Conservation (phyloP, 2,888 invertebrate species). For the Epistrophella euchroma region DNA sequence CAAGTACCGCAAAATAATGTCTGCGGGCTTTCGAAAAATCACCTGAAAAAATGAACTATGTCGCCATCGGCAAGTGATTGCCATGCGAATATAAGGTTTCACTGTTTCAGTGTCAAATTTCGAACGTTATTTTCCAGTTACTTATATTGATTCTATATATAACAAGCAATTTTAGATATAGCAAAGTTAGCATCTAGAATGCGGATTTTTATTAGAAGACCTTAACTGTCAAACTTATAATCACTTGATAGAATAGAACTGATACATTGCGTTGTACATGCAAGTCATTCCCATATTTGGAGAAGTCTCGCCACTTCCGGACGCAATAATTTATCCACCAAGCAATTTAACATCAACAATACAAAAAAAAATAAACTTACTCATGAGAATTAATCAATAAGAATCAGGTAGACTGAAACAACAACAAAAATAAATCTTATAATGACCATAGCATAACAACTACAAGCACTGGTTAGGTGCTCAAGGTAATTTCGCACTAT, state of each 20-base stretch:
- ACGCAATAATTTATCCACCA: constrained; percentile 49
- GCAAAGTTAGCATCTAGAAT: constrained; percentile 14
- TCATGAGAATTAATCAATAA: constrained; percentile 45
- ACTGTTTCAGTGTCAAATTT: constrained; percentile 65
- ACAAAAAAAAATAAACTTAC: constrained; percentile 18
- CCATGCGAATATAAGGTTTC: constrained; percentile 59
- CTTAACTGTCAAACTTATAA: constrained; percentile 40
- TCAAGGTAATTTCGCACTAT: constrained; percentile 59
- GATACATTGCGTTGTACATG: background rate
- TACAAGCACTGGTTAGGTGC: constrained; percentile 41
- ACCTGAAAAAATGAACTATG: constrained; percentile 61
- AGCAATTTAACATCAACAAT: background rate
- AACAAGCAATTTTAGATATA: constrained; percentile 28
- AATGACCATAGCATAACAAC: constrained; percentile 53
- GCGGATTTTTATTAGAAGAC: constrained; percentile 30
- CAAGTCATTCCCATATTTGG: constrained; percentile 39
- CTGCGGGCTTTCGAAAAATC: constrained; percentile 66
- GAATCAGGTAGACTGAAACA: constrained; percentile 31
- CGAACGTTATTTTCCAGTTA: constrained; percentile 31
- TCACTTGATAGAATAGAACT: constrained; percentile 9
- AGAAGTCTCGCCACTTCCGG: constrained; percentile 54
- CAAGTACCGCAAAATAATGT: constrained; percentile 60
- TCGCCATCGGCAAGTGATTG: constrained; percentile 33
- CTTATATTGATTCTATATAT: constrained; percentile 31
- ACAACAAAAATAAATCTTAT: constrained; percentile 46